These are phyloP conservation scores for Platyscapa corneri DNA, from an alignment of 1,140 invertebrate species.

Conservation along the genomic window DNA sequence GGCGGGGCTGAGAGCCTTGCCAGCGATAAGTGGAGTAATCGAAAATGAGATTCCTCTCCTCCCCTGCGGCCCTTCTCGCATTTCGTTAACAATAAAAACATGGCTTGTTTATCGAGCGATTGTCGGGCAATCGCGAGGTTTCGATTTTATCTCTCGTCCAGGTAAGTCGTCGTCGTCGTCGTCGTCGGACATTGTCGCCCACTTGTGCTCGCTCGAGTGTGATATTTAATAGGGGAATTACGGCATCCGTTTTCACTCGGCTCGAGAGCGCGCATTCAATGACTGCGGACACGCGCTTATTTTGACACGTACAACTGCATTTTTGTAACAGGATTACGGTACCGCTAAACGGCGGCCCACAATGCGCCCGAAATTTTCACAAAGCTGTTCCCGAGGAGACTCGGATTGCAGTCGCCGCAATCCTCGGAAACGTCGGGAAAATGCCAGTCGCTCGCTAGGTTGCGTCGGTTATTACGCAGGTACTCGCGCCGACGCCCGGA, in stretches of 20 bases:
- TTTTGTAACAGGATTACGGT: not conserved
- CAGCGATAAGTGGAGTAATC: not conserved
- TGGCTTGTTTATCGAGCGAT: not conserved
- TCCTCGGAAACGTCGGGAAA: not conserved
- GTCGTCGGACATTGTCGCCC: not conserved
- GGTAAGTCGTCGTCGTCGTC: constrained; percentile 25
- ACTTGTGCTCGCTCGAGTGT: not conserved
- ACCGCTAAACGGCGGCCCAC: constrained; percentile 7
- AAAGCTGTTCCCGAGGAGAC: not conserved
- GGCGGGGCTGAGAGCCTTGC: too few species aligned
- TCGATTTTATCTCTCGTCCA: constrained; percentile 22
- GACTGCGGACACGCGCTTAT: constrained; percentile 1
- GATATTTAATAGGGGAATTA: constrained; percentile 20
- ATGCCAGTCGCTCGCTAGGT: not conserved
- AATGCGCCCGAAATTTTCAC: constrained; percentile 22
- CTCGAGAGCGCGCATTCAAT: not conserved
- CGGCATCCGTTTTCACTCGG: not conserved
- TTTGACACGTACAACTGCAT: constrained; percentile 41
- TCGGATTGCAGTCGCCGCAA: not conserved
- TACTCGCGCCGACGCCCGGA: not conserved
- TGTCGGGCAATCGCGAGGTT: not conserved
- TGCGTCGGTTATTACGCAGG: not conserved
- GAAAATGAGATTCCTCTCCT: not conserved
- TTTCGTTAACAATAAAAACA: not conserved
- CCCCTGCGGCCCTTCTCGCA: not conserved